Evolutionary conservation across 1,140 invertebrate genomes (phyloP), one percentile per base, ranked within the genome.

Genomic region (Drosophila arawakana): DNA sequence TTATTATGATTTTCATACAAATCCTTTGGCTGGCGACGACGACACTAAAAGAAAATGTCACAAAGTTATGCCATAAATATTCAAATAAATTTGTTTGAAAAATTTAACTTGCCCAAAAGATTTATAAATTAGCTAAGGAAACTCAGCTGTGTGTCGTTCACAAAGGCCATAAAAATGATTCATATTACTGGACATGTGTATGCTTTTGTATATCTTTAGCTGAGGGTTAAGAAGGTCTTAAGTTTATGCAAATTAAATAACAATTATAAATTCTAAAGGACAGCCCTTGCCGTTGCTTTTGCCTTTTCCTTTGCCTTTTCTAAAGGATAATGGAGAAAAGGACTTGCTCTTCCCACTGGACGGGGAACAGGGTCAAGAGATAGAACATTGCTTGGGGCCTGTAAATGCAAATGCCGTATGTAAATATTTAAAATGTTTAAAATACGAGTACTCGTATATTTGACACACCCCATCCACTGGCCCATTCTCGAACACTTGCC

Each of bases 201-300:
- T 74, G 30, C 25, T 55, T 46, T 43, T 37, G 41, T 34, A 35
- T 66, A 15, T 34, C 15, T 55, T 35, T 13, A 44, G 50, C 50
- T 50, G 18, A 35, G 59, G 25, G 49, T 52, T 63, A 49, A 49
- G 63, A 34, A 62, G 44, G 41, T 68, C 77, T 73, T 76, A 73
- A 80, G 83, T 74, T 54, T 88, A 88, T 88, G 84, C 80, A 88
- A 88, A 88, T 89, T 80, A 89, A 83, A 89, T 89, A 71, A 80
- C 73, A 88, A 88, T 88, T 88, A 88, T 65, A 83, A 88, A 80
- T 89, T 80, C 84, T 66, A 61, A 83, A 77, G 73, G 59, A 71
- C 43, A 59, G 59, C 46, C 46, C 65, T 65, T 65, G 59, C 47
- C 39, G 35, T 47, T 54, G 68, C 47, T 7, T 52, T 11, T 52